phyloP scores from a whole-genome alignment of 2,113 vertebrate genomes.

The Rhabdomys dilectus region DNA sequence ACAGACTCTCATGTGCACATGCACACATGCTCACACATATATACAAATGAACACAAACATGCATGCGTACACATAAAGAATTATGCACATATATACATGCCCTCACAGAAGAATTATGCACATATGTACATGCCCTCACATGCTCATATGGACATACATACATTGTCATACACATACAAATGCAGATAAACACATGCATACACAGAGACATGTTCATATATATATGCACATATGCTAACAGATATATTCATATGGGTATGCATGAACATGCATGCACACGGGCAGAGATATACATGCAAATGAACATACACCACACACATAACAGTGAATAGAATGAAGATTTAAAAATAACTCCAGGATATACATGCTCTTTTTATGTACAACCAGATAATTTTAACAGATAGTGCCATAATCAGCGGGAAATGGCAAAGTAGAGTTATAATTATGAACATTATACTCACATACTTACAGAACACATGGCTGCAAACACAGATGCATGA shows the following conservation, averaged over 20 bases:
- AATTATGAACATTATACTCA: background rate
- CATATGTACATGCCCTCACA: background rate
- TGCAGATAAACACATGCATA: background rate
- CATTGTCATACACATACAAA: background rate
- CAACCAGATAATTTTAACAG: background rate
- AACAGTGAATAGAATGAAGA: background rate
- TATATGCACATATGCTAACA: background rate
- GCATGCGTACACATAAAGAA: background rate
- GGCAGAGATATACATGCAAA: background rate
- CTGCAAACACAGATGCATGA: background rate
- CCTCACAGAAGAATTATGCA: background rate
- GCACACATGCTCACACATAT: background rate
- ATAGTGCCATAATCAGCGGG: background rate
- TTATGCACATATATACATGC: too few relatives aligned
- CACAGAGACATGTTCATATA: background rate
- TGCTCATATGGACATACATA: background rate
- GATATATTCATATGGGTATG: background rate
- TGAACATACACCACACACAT: background rate
- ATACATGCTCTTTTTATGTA: background rate
- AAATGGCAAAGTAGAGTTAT: background rate
- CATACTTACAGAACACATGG: background rate
- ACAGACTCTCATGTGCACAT: background rate
- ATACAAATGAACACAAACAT: background rate
- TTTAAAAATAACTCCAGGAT: background rate
- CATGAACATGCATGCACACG: background rate